Percentiles rank a stretch among this genome's conserved stretches.
Conservation (phyloP, 2,888 invertebrate species). For the Drosophila borborema region DNA sequence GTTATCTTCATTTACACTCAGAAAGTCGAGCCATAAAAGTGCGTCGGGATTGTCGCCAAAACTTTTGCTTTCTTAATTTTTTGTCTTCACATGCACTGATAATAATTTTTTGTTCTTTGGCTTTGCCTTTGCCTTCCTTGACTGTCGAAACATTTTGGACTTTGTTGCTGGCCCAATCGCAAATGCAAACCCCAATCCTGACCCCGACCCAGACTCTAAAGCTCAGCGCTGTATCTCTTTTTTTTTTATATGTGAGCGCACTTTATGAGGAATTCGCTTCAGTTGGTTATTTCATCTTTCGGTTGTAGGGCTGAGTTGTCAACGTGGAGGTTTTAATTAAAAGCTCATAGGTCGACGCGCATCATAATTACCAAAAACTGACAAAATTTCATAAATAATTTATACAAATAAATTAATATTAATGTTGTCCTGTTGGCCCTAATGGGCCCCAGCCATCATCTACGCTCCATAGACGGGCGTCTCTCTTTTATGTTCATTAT, state of each 20-base stretch:
- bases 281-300: conserved; percentile 1
- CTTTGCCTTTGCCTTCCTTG: background rate
- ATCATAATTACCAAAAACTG: conserved; percentile 63
- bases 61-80: conserved; percentile 71
- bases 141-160: conserved; percentile 16
- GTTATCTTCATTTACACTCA: conserved; percentile 68
- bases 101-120: conserved; percentile 45
- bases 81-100: conserved; percentile 49
- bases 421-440: conserved; percentile 54
- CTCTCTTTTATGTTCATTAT: conserved; percentile 47
- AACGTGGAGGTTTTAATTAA: conserved; percentile 63
- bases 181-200: background rate
- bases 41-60: conserved; percentile 69
- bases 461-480: background rate
- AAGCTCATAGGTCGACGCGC: conserved; percentile 59
- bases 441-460: conserved; percentile 20
- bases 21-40: conserved; percentile 69
- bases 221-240: conserved; percentile 16
- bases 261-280: conserved; percentile 25
- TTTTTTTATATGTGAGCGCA: conserved; percentile 33
- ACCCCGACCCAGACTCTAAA: background rate
- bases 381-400: conserved; percentile 62
- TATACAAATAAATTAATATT: conserved; percentile 74
- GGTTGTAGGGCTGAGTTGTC: conserved; percentile 20
- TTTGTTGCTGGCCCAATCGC: conserved; percentile 33